phyloP scores from a whole-genome alignment of 2,888 invertebrate genomes.

The Chymomyza caudatula region DNA sequence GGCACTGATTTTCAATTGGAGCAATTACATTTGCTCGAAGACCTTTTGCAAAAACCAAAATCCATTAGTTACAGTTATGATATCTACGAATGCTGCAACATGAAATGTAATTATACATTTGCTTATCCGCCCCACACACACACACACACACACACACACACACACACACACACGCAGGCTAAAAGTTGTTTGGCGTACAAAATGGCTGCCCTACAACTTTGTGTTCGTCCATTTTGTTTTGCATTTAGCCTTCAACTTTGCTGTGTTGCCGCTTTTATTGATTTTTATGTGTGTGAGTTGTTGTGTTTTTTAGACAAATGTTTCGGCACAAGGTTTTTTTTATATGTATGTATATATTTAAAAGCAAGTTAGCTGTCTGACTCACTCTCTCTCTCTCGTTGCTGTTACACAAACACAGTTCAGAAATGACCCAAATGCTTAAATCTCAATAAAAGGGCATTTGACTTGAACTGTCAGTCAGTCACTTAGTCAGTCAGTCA shows the following conservation, averaged over 20 bases:
- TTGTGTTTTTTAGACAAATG: slow-evolving; percentile 16
- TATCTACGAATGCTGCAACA: no score
- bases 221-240: slow-evolving; percentile 16
- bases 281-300: slow-evolving; percentile 33
- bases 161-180: neutral
- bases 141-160: neutral
- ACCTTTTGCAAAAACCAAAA: neutral
- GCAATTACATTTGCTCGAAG: neutral
- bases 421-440: slow-evolving; percentile 66
- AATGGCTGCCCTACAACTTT: neutral
- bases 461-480: slow-evolving; percentile 62
- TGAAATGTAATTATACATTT: neutral
- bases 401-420: slow-evolving; percentile 58
- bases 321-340: slow-evolving; percentile 44
- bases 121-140: neutral
- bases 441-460: slow-evolving; percentile 62
- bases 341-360: no score
- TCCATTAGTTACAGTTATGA: no score
- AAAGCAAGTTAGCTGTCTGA: slow-evolving; percentile 16
- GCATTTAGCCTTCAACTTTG: slow-evolving; percentile 54
- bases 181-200: neutral
- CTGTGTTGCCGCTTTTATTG: slow-evolving; percentile 44
- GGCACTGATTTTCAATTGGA: neutral
- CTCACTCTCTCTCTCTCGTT: slow-evolving; percentile 15
- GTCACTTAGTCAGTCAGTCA: slow-evolving; percentile 10